Evolutionary conservation across 2,888 invertebrate species (phyloP).

Genomic region (Dynastes grantii): DNA sequence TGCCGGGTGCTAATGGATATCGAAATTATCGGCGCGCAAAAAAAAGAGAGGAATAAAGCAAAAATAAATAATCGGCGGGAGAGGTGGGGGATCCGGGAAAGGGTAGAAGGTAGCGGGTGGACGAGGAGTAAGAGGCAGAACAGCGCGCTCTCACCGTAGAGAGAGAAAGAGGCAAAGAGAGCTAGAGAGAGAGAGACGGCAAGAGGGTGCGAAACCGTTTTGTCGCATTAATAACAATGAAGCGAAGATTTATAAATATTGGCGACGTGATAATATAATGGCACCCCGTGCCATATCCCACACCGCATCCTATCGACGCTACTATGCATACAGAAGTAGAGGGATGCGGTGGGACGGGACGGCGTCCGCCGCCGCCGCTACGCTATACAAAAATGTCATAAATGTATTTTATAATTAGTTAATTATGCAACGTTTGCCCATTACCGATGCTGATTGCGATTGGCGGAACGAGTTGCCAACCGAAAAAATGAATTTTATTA

Average conservation of each 20-base stretch:
- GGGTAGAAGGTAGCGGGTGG: not conserved
- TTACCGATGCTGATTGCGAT: slow-evolving; percentile 69
- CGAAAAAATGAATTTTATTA: slow-evolving; percentile 72
- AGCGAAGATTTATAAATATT: slow-evolving; percentile 54
- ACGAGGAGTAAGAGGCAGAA: not conserved
- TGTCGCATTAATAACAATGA: slow-evolving; percentile 48
- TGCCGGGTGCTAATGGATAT: slow-evolving; percentile 40
- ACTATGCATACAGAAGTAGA: not conserved
- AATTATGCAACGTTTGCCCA: slow-evolving; percentile 70
- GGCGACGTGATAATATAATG: slow-evolving; percentile 53
- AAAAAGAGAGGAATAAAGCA: slow-evolving; percentile 27
- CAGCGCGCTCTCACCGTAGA: not conserved
- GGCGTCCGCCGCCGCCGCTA: slow-evolving; percentile 12
- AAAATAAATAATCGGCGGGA: slow-evolving; percentile 33
- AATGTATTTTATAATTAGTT: slow-evolving; percentile 70
- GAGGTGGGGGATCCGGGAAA: not conserved
- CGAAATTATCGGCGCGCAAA: slow-evolving; percentile 33
- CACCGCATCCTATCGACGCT: not conserved
- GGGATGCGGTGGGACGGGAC: slow-evolving; percentile 12
- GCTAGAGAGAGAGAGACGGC: not conserved
- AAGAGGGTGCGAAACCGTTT: slow-evolving; percentile 32
- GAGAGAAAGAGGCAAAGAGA: not conserved
- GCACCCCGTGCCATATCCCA: slow-evolving; percentile 18
- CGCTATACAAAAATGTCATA: slow-evolving; percentile 59
- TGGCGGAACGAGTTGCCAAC: slow-evolving; percentile 70